Base-by-base conservation (phyloP, 2,113 vertebrate species). In the Melospiza melodia region DNA sequence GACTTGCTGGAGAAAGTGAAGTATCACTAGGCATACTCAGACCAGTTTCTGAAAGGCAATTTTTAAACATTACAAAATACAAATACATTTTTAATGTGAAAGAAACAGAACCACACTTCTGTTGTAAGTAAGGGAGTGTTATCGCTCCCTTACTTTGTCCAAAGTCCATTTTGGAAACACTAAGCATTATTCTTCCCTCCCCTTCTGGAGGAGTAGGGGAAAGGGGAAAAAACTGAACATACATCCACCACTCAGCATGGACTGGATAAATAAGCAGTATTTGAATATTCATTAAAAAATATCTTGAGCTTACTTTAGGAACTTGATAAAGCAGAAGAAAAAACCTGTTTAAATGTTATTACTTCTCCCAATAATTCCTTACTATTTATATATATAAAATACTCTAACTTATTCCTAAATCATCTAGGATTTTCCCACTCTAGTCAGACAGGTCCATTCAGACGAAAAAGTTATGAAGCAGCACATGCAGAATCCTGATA, bases 1-100 rank as follows among this genome's bases (percentile, higher is more conserved):
- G 99, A 98, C 99, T 99, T 96, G 99, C 99, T 74, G 99, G 99
- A 17, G 99, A 99, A 46, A 99, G 98, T 1, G 99, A 99, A 20
- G 99, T 97, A 68, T 99, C 99, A 95, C 99, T 99, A 89, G 99
- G 99, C 97, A 99, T 97, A 83, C 99, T 99, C 94, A 99, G 97
- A 78, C 98, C 99, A 18, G 98, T 93, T 96, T 98, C 98, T 98
- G 97, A 83, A 95, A 97, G 72, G 68, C 27, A 94, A 33, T 52
- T 89, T 84, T 72, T 12, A 66, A 87, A 67, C 4, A 30, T 20
- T 39, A 15, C 20, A 19, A 61, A 68, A 54, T 7, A 23, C 3
- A 85, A 74, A 62, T 37, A 52, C 8, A 3, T 48, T 82, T 71
- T 73, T 59, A 5, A 65, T 11, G 15, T 11, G 59, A 28, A 63